Evolutionary conservation across 2,797 vertebrate species (phyloP).

Genomic region (Siniperca obscura): DNA sequence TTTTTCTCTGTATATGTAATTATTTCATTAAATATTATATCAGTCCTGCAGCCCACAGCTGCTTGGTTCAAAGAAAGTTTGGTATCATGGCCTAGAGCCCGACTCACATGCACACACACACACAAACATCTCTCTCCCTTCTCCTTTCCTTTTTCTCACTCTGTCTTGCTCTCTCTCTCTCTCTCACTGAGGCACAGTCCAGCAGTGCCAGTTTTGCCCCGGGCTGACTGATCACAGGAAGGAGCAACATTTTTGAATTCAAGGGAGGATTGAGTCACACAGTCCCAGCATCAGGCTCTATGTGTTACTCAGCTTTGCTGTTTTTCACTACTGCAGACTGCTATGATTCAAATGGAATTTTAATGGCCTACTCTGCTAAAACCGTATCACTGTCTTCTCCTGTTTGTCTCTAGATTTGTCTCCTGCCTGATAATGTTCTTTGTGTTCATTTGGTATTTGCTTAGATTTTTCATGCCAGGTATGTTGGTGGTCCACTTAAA

Average conservation of each 20-base stretch:
- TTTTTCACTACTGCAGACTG: conserved; percentile 60
- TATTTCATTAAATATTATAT: conserved; percentile 87
- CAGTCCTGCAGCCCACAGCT: conserved; percentile 80
- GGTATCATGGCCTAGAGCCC: conserved; percentile 80
- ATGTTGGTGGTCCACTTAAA: conserved; percentile 33
- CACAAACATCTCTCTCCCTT: conserved; percentile 52
- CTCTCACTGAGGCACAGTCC: conserved; percentile 70
- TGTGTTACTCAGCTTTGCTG: conserved; percentile 66
- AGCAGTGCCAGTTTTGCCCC: conserved; percentile 83
- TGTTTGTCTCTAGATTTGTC: conserved; percentile 65
- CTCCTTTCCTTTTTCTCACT: conserved; percentile 46
- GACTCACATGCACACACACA: conserved; percentile 45
- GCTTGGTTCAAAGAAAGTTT: conserved; percentile 85
- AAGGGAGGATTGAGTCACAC: conserved; percentile 80
- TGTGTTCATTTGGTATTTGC: conserved; percentile 60
- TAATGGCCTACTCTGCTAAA: conserved; percentile 73
- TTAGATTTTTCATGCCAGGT: conserved; percentile 37
- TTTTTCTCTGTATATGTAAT: conserved; percentile 80
- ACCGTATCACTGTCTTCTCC: conserved; percentile 57
- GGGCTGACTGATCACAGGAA: conserved; percentile 86
- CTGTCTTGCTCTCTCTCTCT: conserved; percentile 42
- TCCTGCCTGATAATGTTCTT: conserved; percentile 64
- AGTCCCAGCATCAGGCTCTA: conserved; percentile 73
- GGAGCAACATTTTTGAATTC: conserved; percentile 85
- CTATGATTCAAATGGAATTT: conserved; percentile 81